These are phyloP conservation scores for Bugulina stolonifera DNA, from an alignment of 2,888 invertebrate genomes.

Conservation along the genomic window DNA sequence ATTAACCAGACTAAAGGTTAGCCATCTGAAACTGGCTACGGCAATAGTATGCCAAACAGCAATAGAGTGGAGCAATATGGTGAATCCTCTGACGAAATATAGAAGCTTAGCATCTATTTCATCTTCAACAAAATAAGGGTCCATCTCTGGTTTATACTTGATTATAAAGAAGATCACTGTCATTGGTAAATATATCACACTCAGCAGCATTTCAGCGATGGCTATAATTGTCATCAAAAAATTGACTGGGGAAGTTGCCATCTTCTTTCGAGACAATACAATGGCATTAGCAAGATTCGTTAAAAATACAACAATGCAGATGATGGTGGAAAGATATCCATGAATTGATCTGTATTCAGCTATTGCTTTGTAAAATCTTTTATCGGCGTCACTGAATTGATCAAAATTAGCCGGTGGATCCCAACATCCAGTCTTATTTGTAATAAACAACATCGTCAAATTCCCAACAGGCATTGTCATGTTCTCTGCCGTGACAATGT, in stretches of 20 bases:
- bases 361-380: background rate
- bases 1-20: constrained; percentile 35
- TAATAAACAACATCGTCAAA: too few species aligned
- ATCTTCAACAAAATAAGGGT: constrained; percentile 40
- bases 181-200: constrained; percentile 74
- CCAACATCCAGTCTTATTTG: background rate
- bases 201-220: constrained; percentile 82
- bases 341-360: constrained; percentile 58
- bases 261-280: constrained; percentile 75
- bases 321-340: constrained; percentile 76
- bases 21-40: constrained; percentile 84
- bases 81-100: constrained; percentile 77
- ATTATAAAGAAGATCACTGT: constrained; percentile 44
- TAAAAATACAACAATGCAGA: constrained; percentile 79
- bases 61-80: constrained; percentile 74
- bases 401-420: background rate
- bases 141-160: constrained; percentile 34
- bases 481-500: too few species aligned
- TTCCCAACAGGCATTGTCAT: too few species aligned
- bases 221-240: constrained; percentile 78
- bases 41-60: constrained; percentile 89
- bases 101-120: constrained; percentile 49
- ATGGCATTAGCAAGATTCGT: constrained; percentile 88
- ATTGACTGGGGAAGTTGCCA: constrained; percentile 84
- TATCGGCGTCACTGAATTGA: background rate